Base-by-base conservation (phyloP, 2,797 vertebrate genomes). In the Ceyx erithaca region DNA sequence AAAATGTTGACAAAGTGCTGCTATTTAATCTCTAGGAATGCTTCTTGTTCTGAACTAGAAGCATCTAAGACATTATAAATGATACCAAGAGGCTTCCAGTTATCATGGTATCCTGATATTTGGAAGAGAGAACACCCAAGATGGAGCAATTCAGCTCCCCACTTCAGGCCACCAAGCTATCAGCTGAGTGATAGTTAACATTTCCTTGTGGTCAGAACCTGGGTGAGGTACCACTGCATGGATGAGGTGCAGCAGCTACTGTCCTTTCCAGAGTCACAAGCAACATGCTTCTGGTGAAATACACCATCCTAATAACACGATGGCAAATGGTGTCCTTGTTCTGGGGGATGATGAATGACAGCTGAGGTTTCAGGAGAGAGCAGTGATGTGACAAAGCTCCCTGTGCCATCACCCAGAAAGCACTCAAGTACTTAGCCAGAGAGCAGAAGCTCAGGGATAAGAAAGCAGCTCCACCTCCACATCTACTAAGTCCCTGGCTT, bases 11-110 rank as follows among this genome's bases (percentile, higher is more conserved):
- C 84, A 66, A 90, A 92, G 81, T 87, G 51, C 71, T 89, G 75
- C 58, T 87, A 69, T 83, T 93, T 95, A 82, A 93, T 93, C 88
- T 89, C 51, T 48, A 85, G 76, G 92, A 95, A 92, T 93, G 88
- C 80, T 91, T 94, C 94, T 90, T 91, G 83, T 92, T 93, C 79
- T 85, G 82, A 92, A 83, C 69, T 69, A 85, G 69, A 71, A 51
- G 43, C 0, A 0, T 49, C 66, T 78, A 63, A 83, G 58, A 48
- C 43, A 31, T 92, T 64, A 63, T 16, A 71, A 80, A 69, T 82
- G 61, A 58, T 45, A 85, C 40, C 54, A 69, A 46, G 20, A 59
- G 26, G 25, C 43, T 78, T 80, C n/a, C 28, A 90, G 52, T 80
- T 89, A 80, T 80, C 75, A 66, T 12, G 35, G 31, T n/a, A 66